A percentile compares a stretch with the other conserved stretches of the same genome.
These are phyloP conservation scores for Habropoda laboriosa DNA, from an alignment of 1,140 invertebrate genomes.

Conservation along the genomic window DNA sequence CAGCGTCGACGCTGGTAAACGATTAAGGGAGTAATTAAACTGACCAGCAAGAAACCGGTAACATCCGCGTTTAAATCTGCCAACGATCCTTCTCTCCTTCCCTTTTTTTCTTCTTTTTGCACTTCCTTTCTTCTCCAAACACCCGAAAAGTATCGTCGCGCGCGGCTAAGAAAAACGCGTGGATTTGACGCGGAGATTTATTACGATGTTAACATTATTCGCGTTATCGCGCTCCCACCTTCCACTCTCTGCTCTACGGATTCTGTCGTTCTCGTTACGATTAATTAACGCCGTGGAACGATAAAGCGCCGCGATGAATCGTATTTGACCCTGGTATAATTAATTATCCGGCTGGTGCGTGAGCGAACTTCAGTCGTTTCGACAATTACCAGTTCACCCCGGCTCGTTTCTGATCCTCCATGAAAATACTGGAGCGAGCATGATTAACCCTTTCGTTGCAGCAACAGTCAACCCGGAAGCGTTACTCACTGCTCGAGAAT, in stretches of 20 bases:
- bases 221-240: neutral
- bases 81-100: neutral
- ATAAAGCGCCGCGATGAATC: constrained; percentile 32
- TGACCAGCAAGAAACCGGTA: neutral
- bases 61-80: neutral
- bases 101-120: neutral
- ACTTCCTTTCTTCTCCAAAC: no score
- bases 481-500: no score
- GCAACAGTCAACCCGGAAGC: no score
- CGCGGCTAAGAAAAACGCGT: neutral
- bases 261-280: constrained; percentile 16
- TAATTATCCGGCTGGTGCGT: constrained; percentile 41
- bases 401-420: neutral
- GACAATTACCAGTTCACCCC: constrained; percentile 12
- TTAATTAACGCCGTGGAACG: constrained; percentile 40
- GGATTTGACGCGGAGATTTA: constrained; percentile 17
- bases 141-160: no score
- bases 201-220: constrained; percentile 7
- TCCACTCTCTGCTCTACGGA: neutral
- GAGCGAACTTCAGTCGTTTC: constrained; percentile 11
- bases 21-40: constrained; percentile 13
- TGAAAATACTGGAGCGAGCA: no score
- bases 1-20: neutral
- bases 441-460: no score
- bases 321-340: constrained; percentile 40